Evolutionary conservation across 2,888 invertebrate genomes (phyloP).

Genomic region (Elysia crispata): DNA sequence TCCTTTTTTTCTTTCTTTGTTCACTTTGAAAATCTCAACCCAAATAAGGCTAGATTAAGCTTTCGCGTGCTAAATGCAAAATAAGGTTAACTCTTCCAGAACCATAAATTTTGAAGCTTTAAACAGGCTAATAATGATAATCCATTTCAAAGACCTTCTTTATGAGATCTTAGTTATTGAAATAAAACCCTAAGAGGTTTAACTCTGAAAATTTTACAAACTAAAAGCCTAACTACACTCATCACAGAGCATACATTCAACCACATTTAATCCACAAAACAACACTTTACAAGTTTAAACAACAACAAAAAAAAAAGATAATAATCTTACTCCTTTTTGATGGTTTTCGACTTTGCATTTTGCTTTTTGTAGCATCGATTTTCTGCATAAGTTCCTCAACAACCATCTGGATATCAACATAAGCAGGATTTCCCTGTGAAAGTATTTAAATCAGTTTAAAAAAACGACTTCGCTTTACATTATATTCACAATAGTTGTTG

Average conservation of each 20-base stretch:
- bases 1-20: no score
- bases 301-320: no score
- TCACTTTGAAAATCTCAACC: no score
- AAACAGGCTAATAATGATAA: not conserved
- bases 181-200: not conserved
- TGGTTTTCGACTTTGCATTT: conserved; percentile 35
- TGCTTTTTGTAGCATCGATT: conserved; percentile 44
- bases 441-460: not conserved
- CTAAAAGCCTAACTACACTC: no score
- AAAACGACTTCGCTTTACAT: not conserved
- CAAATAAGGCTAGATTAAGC: no score
- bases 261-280: not conserved
- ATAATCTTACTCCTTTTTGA: conserved; percentile 30
- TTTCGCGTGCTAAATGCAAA: no score
- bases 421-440: conserved; percentile 26
- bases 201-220: no score
- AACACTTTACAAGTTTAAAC: not conserved
- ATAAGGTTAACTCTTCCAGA: not conserved
- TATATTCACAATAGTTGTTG: not conserved
- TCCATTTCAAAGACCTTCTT: not conserved
- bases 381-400: conserved; percentile 44
- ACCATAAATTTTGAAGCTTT: not conserved
- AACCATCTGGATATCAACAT: conserved; percentile 41
- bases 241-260: not conserved
- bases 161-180: not conserved